Base-by-base conservation (phyloP, 2,888 invertebrate genomes). In the Sesamia inferens region DNA sequence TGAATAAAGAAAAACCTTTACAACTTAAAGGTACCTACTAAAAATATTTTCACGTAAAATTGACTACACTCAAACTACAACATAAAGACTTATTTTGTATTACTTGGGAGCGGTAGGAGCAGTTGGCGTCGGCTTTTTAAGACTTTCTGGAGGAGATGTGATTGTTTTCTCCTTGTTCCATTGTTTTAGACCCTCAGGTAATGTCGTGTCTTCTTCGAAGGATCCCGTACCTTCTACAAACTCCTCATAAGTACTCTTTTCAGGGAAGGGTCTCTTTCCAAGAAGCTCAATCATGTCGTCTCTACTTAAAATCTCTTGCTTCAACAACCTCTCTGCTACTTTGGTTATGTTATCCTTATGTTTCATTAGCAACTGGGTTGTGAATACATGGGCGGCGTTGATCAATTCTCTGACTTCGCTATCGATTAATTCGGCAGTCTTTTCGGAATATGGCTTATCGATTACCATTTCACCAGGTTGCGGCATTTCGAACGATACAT, bases 201-300 rank as follows among this genome's bases (percentile, higher is more conserved):
- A 96, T 0, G 97, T 95, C 0, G 99, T 99, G 89, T 99, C 99
- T 94, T 99, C 99, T 83, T 99, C 99, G 88, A 99, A 97, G 0
- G 99, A 99, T 3, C 99, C 99, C 0, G 99, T 99, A 2, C 99
- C 99, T 94, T 99, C 99, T 0, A 99, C 99, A 94, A 99, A 99
- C 91, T 99, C 99, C 94, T 99, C 99, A 90, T 99, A 99, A 14
- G 99, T 99, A 19, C 99, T 99, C 96, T 99, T 99, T 94, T 99
- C 99, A 16, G 98, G 98, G 97, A 99, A 99, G 0, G 99, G 99
- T 85, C 99, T 96, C 44, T 97, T 97, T 0, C 99, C 99, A 64
- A 99, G 96, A 54, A 99, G 95, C 92, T 99, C 99, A 80, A 99
- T 98, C 99, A 99, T 99, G 91, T 99, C 99, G 64, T 99, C 99